Conservation (phyloP, 2,797 vertebrate genomes). For the Balearica regulorum region DNA sequence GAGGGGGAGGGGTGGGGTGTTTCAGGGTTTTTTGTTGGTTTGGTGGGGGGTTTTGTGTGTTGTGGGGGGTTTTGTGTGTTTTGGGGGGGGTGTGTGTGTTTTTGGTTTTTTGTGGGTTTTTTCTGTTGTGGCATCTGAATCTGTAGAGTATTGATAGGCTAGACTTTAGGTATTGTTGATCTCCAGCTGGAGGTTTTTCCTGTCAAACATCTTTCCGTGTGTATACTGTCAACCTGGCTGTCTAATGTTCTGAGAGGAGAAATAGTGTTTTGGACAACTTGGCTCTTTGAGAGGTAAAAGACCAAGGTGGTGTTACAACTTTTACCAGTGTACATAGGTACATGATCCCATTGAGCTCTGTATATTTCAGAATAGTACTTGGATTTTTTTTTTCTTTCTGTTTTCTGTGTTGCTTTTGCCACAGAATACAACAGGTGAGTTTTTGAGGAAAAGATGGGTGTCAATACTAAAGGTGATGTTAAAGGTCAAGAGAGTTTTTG, state of each 20-base stretch:
- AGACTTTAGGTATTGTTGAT: not conserved
- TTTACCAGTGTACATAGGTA: not conserved
- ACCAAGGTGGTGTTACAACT: not conserved
- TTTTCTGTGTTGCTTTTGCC: not conserved
- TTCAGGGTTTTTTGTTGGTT: not conserved
- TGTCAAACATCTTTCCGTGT: not conserved
- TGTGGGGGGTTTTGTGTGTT: too few species aligned
- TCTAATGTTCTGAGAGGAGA: not conserved
- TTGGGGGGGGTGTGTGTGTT: too few species aligned
- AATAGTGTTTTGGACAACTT: not conserved
- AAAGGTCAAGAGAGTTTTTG: not conserved
- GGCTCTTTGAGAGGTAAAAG: not conserved
- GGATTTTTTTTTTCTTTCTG: not conserved
- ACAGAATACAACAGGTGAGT: too few species aligned
- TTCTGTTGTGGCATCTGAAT: not conserved
- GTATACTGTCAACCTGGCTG: not conserved
- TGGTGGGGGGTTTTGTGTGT: too few species aligned
- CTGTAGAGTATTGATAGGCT: not conserved
- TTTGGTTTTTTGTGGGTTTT: not conserved
- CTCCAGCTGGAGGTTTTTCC: not conserved
- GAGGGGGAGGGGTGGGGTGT: too few species aligned
- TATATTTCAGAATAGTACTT: not conserved
- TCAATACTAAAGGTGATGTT: not conserved
- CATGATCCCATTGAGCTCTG: not conserved
- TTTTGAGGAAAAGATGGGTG: not conserved